A percentile compares a stretch with the other conserved stretches of the same genome.
phyloP scores from a whole-genome alignment of 2,797 vertebrate species.

The Melanotaenia nigrans region DNA sequence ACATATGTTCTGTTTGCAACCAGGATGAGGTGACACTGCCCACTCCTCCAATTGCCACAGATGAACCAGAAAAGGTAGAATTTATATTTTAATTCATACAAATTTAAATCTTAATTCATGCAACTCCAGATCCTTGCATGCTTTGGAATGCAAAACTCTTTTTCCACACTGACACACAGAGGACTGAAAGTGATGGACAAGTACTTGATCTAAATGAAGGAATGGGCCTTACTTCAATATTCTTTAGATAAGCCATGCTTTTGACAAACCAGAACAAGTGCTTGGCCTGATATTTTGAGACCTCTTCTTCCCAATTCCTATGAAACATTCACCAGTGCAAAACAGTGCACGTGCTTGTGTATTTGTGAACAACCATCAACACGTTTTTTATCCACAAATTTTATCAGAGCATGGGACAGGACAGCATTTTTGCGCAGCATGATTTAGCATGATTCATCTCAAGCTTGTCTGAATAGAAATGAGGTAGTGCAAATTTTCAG shows the following conservation, averaged over 20 bases:
- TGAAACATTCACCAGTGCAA: constrained; percentile 83
- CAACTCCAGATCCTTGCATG: constrained; percentile 50
- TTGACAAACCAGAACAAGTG: constrained; percentile 13
- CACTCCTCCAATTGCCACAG: constrained; percentile 36
- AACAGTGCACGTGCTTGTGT: constrained; percentile 40
- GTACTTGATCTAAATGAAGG: constrained; percentile 26
- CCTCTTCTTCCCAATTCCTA: constrained; percentile 23
- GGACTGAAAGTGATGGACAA: constrained; percentile 46
- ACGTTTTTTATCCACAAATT: constrained; percentile 2
- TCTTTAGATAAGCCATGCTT: background rate
- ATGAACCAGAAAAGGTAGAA: constrained; percentile 70
- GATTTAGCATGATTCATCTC: constrained; percentile 62
- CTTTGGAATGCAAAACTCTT: constrained; percentile 46
- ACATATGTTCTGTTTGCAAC: constrained; percentile 20
- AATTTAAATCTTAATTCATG: constrained; percentile 6
- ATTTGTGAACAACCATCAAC: background rate
- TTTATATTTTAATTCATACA: constrained; percentile 5
- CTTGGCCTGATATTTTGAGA: constrained; percentile 37
- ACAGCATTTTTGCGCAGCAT: constrained; percentile 63
- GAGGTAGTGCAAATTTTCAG: constrained; percentile 29
- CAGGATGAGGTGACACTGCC: constrained; percentile 53
- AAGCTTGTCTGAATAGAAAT: constrained; percentile 62
- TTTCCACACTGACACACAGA: constrained; percentile 26
- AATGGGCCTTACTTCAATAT: background rate
- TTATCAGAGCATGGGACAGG: constrained; percentile 55